Evolutionary conservation across 2,888 invertebrate genomes (phyloP).

Genomic region (Stenodema calcarata): DNA sequence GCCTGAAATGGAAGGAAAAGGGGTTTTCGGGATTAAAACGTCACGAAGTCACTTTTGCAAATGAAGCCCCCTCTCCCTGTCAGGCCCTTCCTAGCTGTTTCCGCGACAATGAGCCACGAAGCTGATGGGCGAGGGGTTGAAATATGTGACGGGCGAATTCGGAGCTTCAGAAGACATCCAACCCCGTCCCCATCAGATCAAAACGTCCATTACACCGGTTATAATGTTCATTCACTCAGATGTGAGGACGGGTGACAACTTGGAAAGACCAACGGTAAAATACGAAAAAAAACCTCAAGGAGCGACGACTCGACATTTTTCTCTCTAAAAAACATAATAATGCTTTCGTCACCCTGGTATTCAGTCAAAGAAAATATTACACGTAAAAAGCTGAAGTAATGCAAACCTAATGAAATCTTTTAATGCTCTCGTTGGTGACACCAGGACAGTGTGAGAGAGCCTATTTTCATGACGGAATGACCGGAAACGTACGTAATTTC

Average conservation of each 20-base stretch:
- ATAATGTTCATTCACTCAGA: conserved; percentile 27
- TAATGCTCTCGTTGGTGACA: too few species aligned
- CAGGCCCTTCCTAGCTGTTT: not conserved
- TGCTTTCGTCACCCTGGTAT: too few species aligned
- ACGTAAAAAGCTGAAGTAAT: too few species aligned
- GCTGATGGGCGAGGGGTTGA: not conserved
- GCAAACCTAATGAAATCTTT: too few species aligned
- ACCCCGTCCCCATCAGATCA: not conserved
- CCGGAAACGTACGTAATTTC: too few species aligned
- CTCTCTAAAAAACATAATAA: too few species aligned
- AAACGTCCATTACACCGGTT: conserved; percentile 2
- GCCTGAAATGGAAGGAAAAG: not conserved
- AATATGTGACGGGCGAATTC: conserved; percentile 12
- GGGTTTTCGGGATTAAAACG: conserved; percentile 41
- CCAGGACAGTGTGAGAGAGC: too few species aligned
- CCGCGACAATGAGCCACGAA: not conserved
- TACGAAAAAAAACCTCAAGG: too few species aligned
- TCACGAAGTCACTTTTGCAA: conserved; percentile 43
- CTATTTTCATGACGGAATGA: too few species aligned
- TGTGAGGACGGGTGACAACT: conserved; percentile 1
- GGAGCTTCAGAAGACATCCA: not conserved
- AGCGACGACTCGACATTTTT: not conserved
- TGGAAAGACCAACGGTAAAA: too few species aligned
- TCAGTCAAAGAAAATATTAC: too few species aligned
- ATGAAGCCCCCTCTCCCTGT: conserved; percentile 18